Percentiles rank a stretch among this genome's conserved stretches.
These are phyloP conservation scores for Amphimedon queenslandica DNA, from an alignment of 37 sponge, comb jelly and placozoan species.

Conservation along the genomic window DNA sequence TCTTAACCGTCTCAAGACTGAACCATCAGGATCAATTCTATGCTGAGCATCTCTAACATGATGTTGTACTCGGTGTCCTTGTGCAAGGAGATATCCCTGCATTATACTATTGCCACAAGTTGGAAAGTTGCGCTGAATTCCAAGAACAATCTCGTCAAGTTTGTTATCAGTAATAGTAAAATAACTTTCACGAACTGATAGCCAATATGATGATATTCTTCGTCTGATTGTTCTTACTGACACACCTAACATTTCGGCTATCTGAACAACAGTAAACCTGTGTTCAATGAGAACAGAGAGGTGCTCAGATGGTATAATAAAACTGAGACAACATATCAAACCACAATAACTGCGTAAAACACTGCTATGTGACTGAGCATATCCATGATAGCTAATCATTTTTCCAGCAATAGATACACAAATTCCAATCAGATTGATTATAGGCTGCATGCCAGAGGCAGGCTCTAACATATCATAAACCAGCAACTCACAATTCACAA, in stretches of 20 bases:
- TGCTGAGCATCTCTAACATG: slow-evolving; percentile 11
- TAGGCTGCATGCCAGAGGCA: no score
- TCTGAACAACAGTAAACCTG: slow-evolving; percentile 3
- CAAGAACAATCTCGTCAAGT: slow-evolving; percentile 7
- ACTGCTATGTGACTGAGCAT: no score
- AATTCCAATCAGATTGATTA: no score
- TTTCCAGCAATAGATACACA: no score
- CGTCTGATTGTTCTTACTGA: slow-evolving; percentile 5
- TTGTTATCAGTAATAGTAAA: slow-evolving; percentile 1
- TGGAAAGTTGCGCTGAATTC: not conserved
- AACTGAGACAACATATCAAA: no score
- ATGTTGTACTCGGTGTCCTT: not conserved
- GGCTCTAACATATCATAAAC: no score
- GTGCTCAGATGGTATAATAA: no score
- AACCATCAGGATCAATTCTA: slow-evolving; percentile 16
- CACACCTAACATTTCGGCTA: slow-evolving; percentile 1
- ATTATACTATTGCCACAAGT: slow-evolving; percentile 7
- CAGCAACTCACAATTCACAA: no score
- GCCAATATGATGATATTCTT: not conserved
- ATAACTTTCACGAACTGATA: slow-evolving; percentile 1
- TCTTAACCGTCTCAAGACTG: not conserved
- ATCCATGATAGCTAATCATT: no score
- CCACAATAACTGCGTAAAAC: no score
- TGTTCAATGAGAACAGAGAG: no score
- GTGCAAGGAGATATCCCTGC: not conserved